Evolutionary conservation across 2,797 vertebrate genomes (phyloP), one percentile per base, ranked within the genome.

Genomic region (Balearica regulorum): DNA sequence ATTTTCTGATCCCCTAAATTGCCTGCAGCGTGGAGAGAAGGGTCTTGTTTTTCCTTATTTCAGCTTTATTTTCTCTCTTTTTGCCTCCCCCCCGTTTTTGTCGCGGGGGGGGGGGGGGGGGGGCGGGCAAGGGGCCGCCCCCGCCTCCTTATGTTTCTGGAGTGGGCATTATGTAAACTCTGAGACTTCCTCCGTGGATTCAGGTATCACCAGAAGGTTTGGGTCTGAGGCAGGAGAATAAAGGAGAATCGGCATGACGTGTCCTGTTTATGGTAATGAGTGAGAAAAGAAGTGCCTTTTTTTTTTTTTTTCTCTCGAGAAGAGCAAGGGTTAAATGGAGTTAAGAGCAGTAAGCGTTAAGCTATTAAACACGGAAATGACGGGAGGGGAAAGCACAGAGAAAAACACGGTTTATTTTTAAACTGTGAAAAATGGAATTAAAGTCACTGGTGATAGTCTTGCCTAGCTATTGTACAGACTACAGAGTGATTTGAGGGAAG

Each of bases 281-380:
- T 33, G 51, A 94, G 85, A 58, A 75, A 92, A 96, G 77, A 94
- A 95, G 92, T 87, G 83, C 46, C 66, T 71, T n/a, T 44, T 43
- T 58, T 43, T 5, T 60, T n/a, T 44, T 6, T 0, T 3, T 2
- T 4, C 75, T 93, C 81, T 71, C 31, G 70, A 81, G 96, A 93
- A 94, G 79, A 95, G 80, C 24, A 92, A 96, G 97, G 96, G 88
- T 95, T 96, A 97, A 93, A 88, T 16, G 91, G 94, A 97, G 97
- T 97, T 96, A 84, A 90, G 80, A 83, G 83, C 89, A 25, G 15
- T 55, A 21, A 69, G 68, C 92, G 87, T 94, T 90, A 89, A 93
- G 84, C 80, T 91, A 58, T 96, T 90, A 86, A 92, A 64, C 90
- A 35, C 85, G 95, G 93, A 95, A 97, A 94, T 95, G 77, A 65